A percentile compares a stretch with the other conserved stretches of the same genome.
Conservation (phyloP, 1,140 invertebrate genomes). For the Nixonia krombeini region DNA sequence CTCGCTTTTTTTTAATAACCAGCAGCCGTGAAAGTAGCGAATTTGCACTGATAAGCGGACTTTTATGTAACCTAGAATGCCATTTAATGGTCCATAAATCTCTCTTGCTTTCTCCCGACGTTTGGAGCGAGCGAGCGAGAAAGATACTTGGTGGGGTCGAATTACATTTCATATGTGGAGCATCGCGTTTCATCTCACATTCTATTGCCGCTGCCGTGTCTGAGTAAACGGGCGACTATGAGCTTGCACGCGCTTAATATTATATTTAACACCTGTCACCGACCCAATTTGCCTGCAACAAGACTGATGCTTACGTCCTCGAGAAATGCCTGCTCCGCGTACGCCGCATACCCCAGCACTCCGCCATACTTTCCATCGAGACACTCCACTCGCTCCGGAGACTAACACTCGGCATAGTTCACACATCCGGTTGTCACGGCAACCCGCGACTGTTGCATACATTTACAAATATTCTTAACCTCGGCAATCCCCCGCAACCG, state of each 20-base stretch:
- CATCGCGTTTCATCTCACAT: constrained; percentile 15
- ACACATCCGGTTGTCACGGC: too few relatives aligned
- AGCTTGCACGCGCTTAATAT: constrained; percentile 28
- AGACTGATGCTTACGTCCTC: too few relatives aligned
- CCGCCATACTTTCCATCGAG: too few relatives aligned
- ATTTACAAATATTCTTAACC: too few relatives aligned
- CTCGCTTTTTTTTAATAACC: not conserved
- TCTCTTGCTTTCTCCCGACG: constrained; percentile 11
- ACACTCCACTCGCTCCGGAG: too few relatives aligned
- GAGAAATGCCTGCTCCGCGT: too few relatives aligned
- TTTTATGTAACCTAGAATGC: constrained; percentile 8
- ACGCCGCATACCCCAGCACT: too few relatives aligned
- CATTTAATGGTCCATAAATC: constrained; percentile 26
- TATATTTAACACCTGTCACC: constrained; percentile 20
- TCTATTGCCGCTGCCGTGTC: not conserved
- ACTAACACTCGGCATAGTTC: too few relatives aligned
- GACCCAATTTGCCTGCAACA: constrained; percentile 16
- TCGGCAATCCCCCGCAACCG: too few relatives aligned
- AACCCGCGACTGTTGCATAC: too few relatives aligned
- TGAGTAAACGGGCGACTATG: constrained; percentile 21
- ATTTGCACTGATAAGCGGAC: constrained; percentile 7
- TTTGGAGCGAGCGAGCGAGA: constrained; percentile 8
- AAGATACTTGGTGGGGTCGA: constrained; percentile 22
- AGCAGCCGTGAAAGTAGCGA: not conserved
- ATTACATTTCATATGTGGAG: constrained; percentile 27